Evolutionary conservation across 1,140 invertebrate species (phyloP), one percentile per base, ranked within the genome.

Genomic region (Calosoma granatense): DNA sequence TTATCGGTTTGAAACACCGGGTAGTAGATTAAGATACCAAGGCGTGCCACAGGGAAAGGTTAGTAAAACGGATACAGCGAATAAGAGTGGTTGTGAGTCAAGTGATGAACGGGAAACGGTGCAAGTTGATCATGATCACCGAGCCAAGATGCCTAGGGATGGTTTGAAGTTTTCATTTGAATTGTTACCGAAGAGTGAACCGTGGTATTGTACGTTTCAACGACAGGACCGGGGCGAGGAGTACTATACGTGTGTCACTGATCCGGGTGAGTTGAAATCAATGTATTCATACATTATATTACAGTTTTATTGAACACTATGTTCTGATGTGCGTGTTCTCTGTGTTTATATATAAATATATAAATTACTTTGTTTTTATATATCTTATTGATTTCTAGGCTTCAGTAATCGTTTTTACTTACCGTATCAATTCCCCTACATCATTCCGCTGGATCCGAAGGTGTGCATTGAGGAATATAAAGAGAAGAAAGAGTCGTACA

Each of bases 181-280:
- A 70, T 77, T 73, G 15, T 71, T 87, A 57, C 88, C 87, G 2
- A 73, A 69, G 52, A 80, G 79, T 39, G 86, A 90, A 64, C 78
- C 85, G 0, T 90, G 88, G 87, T 88, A 85, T 71, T 77, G 83
- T 62, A 85, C 87, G 0, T 90, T 88, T 66, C 77, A 80, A 58
- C 74, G 87, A 0, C 86, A 89, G 64, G 86, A 90, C 66, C 74
- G 80, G 15, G 82, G 83, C 6, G 78, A 82, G 56, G 79, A 86
- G 61, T 76, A 66, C 57, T 75, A 71, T 67, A 69, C 72, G 54
- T 75, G 68, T 58, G 74, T 74, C 22, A 76, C 71, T 59, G 74
- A 77, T 58, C 63, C 70, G 0, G 73, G 78, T 60, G 57, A 64
- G 36, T 64, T n/a, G n/a, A n/a, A n/a, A n/a, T n/a, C n/a, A n/a